phyloP scores from a whole-genome alignment of 2,113 vertebrate species.

The Pseudonaja textilis region DNA sequence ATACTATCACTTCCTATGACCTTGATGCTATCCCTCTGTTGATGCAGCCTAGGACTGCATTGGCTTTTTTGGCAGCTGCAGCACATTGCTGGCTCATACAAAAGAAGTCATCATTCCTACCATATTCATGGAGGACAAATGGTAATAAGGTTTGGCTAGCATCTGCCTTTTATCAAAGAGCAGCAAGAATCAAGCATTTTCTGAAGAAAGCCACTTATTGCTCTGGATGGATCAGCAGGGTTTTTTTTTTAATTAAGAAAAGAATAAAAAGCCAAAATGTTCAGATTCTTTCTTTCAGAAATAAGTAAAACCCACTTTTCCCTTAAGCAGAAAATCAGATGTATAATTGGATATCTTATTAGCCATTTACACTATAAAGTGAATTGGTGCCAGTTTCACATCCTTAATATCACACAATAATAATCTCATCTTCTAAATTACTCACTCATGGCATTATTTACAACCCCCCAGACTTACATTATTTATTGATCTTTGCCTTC shows the following conservation, averaged over 20 bases:
- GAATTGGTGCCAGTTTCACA: neutral
- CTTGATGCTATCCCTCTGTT: neutral
- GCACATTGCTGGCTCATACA: neutral
- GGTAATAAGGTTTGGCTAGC: neutral
- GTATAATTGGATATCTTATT: neutral
- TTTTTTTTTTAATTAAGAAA: neutral
- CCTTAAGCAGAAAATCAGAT: neutral
- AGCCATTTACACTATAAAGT: neutral
- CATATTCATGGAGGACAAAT: neutral
- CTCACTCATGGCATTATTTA: slow-evolving; percentile 8
- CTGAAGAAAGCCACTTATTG: neutral
- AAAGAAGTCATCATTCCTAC: neutral
- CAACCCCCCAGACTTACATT: slow-evolving; percentile 2
- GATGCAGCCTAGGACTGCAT: neutral
- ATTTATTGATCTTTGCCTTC: neutral
- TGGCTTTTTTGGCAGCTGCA: neutral
- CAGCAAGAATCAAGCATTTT: neutral
- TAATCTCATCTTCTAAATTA: slow-evolving; percentile 32
- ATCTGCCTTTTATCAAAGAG: neutral
- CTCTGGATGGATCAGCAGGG: neutral
- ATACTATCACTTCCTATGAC: neutral
- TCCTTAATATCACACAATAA: neutral
- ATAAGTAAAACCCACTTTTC: neutral
- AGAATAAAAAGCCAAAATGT: neutral
- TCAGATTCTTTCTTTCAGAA: neutral